These are phyloP conservation scores for Aspidiotus rigidus DNA, from an alignment of 2,888 invertebrate genomes.

Conservation along the genomic window DNA sequence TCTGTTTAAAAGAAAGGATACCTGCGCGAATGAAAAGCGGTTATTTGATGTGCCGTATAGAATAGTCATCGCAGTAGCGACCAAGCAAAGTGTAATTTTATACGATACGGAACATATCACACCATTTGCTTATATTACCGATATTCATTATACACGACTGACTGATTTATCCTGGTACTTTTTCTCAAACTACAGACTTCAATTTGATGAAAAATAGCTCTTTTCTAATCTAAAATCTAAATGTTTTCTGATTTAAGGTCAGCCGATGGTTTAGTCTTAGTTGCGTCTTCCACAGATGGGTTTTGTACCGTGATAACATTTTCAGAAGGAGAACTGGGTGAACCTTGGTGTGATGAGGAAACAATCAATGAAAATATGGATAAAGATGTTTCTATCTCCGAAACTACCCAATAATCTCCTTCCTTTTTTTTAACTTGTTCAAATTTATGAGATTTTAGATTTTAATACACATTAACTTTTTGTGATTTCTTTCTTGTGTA, in stretches of 20 bases:
- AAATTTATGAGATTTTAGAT: no score
- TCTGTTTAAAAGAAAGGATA: slow-evolving; percentile 54
- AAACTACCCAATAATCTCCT: no score
- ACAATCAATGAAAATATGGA: not conserved
- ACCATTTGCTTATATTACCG: slow-evolving; percentile 70
- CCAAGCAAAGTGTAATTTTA: slow-evolving; percentile 71
- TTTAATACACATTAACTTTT: no score
- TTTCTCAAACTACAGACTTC: no score
- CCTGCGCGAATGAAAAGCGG: slow-evolving; percentile 44
- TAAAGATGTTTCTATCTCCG: not conserved
- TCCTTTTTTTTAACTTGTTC: no score
- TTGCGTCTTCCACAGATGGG: slow-evolving; percentile 80
- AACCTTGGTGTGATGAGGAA: slow-evolving; percentile 36
- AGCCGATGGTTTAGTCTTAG: slow-evolving; percentile 61
- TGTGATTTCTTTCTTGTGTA: no score
- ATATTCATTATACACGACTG: slow-evolving; percentile 81
- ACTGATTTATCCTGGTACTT: slow-evolving; percentile 76
- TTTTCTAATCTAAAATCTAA: slow-evolving; percentile 10
- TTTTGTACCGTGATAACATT: slow-evolving; percentile 80
- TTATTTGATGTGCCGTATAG: slow-evolving; percentile 61
- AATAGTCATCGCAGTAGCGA: slow-evolving; percentile 83
- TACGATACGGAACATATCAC: slow-evolving; percentile 77
- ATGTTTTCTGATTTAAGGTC: slow-evolving; percentile 48
- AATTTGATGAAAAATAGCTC: no score
- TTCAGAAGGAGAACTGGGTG: slow-evolving; percentile 61